Base-by-base conservation (phyloP, 2,797 vertebrate species). In the Malacoctenus gilli region DNA sequence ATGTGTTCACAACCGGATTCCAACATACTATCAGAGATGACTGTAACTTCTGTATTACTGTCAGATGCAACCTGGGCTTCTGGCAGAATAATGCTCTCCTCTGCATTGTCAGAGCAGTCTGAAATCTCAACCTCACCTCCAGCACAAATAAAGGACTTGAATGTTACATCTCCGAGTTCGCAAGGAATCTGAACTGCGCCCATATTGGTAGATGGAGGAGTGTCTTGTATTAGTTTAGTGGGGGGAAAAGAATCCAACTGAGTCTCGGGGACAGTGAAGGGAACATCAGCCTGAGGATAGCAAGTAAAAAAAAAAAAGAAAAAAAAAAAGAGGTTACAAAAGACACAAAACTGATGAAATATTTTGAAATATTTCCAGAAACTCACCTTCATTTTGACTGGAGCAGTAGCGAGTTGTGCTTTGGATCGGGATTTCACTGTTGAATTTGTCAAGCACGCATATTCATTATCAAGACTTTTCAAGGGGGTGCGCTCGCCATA, bases 401-500 rank as follows among this genome's bases (percentile, higher is more conserved):
- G 16, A 28, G 80, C 52, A 2, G 6, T 15, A 41, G 15, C 43
- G 30, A 67, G 14, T 9, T 37, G 37, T 3, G 71, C 62, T 14
- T 71, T 82, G 23, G 67, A 62, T 36, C 81, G 84, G n/a, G 61
- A 16, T 21, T 44, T 73, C 0, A 46, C 42, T 28, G 49, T 60
- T 21, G 80, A 48, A 40, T 73, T 47, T 34, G 73, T 59, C 16
- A 65, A 14, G 36, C 38, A 64, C 5, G 54, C 31, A 36, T 50
- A 49, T 36, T 89, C 83, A 77, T 92, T 92, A 43, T 86, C 79
- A 40, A 92, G 42, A 72, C 85, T 85, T 79, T 85, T 82, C 42
- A 93, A 56, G 5, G 91, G 91, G 5, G 75, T 69, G 2, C 89
- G 86, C 6, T 79, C 59, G 8, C 42, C 76, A 54, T 46, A 41